Percentiles rank a stretch among this genome's conserved stretches.
These are phyloP conservation scores for Xiphophorus couchianus DNA, from an alignment of 2,113 vertebrate species.

Conservation along the genomic window DNA sequence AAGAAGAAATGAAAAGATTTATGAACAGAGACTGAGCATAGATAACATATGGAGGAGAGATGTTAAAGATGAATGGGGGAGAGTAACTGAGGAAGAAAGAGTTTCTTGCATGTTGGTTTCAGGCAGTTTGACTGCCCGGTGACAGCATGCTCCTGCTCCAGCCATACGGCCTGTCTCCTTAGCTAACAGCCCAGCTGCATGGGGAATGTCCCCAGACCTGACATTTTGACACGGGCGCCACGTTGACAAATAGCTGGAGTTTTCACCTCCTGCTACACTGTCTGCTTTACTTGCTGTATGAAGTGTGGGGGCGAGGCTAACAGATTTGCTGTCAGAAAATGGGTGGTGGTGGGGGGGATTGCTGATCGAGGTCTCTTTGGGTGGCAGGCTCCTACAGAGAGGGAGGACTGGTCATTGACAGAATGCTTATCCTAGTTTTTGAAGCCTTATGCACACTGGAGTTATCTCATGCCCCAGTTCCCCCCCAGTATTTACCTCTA, in stretches of 20 bases:
- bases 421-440: slow-evolving; percentile 42
- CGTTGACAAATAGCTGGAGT: slow-evolving; percentile 86
- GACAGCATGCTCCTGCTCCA: slow-evolving; percentile 81
- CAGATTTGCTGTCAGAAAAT: slow-evolving; percentile 80
- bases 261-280: slow-evolving; percentile 84
- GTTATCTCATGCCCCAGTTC: slow-evolving; percentile 2
- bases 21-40: slow-evolving; percentile 25
- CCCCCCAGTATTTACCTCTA: not conserved
- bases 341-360: slow-evolving; percentile 15
- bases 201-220: slow-evolving; percentile 79
- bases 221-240: slow-evolving; percentile 85
- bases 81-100: slow-evolving; percentile 43
- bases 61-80: slow-evolving; percentile 59
- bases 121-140: slow-evolving; percentile 74
- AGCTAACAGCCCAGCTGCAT: slow-evolving; percentile 83
- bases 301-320: slow-evolving; percentile 67
- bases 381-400: slow-evolving; percentile 71
- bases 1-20: slow-evolving; percentile 47
- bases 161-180: slow-evolving; percentile 83
- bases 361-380: slow-evolving; percentile 82
- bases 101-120: slow-evolving; percentile 59
- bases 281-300: slow-evolving; percentile 79
- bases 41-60: slow-evolving; percentile 47
- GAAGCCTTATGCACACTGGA: slow-evolving; percentile 17
- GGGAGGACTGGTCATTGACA: slow-evolving; percentile 55